Evolutionary conservation across 1,140 invertebrate genomes (phyloP), one percentile per base, ranked within the genome.

Genomic region (Pissodes strobi): DNA sequence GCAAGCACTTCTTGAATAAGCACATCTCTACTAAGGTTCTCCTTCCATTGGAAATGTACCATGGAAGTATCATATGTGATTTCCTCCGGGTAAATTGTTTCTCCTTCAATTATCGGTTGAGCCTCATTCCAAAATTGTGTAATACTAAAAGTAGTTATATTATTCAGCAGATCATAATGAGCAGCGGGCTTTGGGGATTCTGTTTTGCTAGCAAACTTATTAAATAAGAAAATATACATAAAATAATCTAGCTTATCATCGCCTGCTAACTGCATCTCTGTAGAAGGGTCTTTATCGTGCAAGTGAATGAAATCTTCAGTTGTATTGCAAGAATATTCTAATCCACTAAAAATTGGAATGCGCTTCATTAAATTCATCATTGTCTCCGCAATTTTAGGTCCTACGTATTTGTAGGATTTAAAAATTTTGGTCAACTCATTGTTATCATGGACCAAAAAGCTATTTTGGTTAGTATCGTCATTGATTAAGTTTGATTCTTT

Each of bases 1-100:
- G 61, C 58, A 15, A 49, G 65, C 17, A 72, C 5, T 49, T 65
- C 18, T 51, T 73, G 72, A 8, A 66, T 10, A 17, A 73, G 12
- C 8, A 67, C 49, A n/a, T 58, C 30, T 8, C 38, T 21, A 4
- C 56, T 19, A 23, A 72, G 45, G 6, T 62, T 58, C 38, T 73
- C 68, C 25, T 64, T 69, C 70, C 68, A 70, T 21, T 38, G 13
- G 37, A 62, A 73, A 22, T 66, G 5, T 15, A 64, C 66, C 18
- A 66, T 49, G 1, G 56, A 22, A 5, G 60, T 48, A 15, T 67
- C 37, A 43, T 69, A 69, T 15, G 61, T 43, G 23, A 67, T 70
- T 39, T 22, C 37, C 15, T 51, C 22, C 12, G 18, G 23, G 5
- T 58, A 15, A 37, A 0, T 22, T 5, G n/a, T 12, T n/a, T 30